Base-by-base conservation (phyloP, 2,797 vertebrate genomes). In the Anabas testudineus region DNA sequence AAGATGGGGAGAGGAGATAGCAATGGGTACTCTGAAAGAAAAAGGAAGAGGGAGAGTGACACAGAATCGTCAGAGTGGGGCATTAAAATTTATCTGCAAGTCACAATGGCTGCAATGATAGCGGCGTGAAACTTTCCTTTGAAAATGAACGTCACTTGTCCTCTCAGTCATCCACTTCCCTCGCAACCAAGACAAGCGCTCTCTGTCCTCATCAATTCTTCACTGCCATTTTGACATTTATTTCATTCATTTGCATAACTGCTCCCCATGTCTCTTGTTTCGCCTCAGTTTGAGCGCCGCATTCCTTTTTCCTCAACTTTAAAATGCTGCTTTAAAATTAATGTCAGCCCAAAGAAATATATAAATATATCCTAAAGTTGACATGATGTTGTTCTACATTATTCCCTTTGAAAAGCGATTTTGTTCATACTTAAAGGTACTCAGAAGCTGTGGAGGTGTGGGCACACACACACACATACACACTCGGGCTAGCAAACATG, bases 51-150 rank as follows among this genome's bases (percentile, higher is more conserved):
- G 77, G 90, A 91, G 90, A 92, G 94, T 96, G 96, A 95, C 96
- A 96, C 91, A 87, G 93, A 95, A 92, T 94, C 94, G 86, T 94
- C 95, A 93, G 95, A 96, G 94, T 91, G 85, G 34, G 94, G 91
- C 97, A 97, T 97, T 98, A 97, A 97, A 97, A 96, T 97, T 94
- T 92, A 97, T 97, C 94, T 90, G 78, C 88, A 87, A 95, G 95
- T 96, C 95, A 90, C 95, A 93, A 93, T 92, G 92, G 93, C 92
- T 92, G 89, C 91, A 80, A 88, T 87, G 91, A 95, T 94, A 91
- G 85, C 89, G 87, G 93, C 90, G 92, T 93, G 92, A 95, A 96
- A 95, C 80, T 93, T 93, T 91, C 82, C 91, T 94, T 94, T 96
- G 94, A 94, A 95, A 94, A 93, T 85, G 90, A 88, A 87, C 88